Evolutionary conservation across 1,140 invertebrate genomes (phyloP).

Genomic region (Eriocheir sinensis): DNA sequence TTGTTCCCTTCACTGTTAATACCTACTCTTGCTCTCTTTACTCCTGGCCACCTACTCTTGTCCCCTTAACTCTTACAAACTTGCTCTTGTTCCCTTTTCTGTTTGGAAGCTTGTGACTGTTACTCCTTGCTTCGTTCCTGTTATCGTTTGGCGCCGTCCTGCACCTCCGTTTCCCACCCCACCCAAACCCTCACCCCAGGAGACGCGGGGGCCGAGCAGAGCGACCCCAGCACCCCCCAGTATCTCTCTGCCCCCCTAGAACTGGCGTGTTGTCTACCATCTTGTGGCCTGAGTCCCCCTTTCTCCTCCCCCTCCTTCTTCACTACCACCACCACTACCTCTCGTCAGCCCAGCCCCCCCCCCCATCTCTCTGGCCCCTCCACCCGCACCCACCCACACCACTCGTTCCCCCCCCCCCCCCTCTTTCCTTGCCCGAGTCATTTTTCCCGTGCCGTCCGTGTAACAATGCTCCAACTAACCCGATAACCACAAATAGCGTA

Average conservation of each 20-base stretch:
- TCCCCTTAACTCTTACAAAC: too few relatives aligned
- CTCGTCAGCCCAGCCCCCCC: neutral
- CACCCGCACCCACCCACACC: neutral
- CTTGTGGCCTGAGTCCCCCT: constrained; percentile 8
- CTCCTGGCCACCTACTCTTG: neutral
- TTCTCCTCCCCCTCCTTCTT: neutral
- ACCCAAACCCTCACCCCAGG: neutral
- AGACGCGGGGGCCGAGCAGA: neutral
- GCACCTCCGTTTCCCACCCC: too few relatives aligned
- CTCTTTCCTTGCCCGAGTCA: neutral
- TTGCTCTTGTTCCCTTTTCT: too few relatives aligned
- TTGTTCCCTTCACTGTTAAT: too few relatives aligned
- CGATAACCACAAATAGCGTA: constrained; percentile 39
- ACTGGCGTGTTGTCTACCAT: constrained; percentile 1
- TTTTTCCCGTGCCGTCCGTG: neutral
- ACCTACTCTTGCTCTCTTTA: neutral
- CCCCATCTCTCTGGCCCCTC: neutral
- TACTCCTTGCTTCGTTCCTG: too few relatives aligned
- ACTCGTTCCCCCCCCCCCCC: neutral
- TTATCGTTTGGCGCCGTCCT: too few relatives aligned
- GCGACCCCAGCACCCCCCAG: neutral
- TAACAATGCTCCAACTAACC: constrained; percentile 35
- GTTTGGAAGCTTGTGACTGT: too few relatives aligned
- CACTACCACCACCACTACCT: neutral
- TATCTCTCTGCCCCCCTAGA: too few relatives aligned